Evolutionary conservation across 2,797 vertebrate genomes (phyloP), one percentile per base, ranked within the genome.

Genomic region (Centropyge bicolor): DNA sequence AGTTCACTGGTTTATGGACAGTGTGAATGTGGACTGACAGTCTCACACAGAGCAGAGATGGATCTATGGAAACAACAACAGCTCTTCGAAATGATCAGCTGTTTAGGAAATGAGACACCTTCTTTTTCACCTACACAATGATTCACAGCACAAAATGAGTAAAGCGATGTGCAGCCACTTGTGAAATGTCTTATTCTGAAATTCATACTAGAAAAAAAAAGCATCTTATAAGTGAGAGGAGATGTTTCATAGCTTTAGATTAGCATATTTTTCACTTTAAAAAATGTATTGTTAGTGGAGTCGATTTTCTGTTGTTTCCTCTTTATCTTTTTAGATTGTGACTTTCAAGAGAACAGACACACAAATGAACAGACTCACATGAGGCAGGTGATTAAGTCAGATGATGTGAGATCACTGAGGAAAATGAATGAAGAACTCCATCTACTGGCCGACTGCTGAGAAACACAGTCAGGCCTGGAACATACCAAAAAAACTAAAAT

Each of bases 401-500:
- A 35, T 41, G 20, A 60, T 46, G 45, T 5, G 38, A 12, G 22
- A 49, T n/a, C 31, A 27, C 16, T 54, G 40, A 70, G 24, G 40
- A 67, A 69, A 73, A 66, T 78, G 40, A 62, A 51, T 14, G 24
- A 76, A 82, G 72, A 69, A 1, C 87, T 55, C 89, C 89, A 84
- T 85, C 92, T 92, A 9, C 77, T 88, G 92, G 88, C 11, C 55
- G 24, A 10, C 14, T 41, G 1, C 3, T 31, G 65, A 78, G 12
- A 48, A 49, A 63, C 76, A 67, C 19, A 1, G 2, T 56, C 7
- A 38, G 12, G 66, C 6, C 43, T 19, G 8, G 35, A 19, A 56
- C 19, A 11, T 36, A 7, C 1, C 55, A 40, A 20, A 54, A 17
- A 27, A 7, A 57, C 35, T 6, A 2, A 4, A 45, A 27, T 40